Base-by-base conservation (phyloP, 1,140 invertebrate genomes). In the Catajapyx aquilonaris region DNA sequence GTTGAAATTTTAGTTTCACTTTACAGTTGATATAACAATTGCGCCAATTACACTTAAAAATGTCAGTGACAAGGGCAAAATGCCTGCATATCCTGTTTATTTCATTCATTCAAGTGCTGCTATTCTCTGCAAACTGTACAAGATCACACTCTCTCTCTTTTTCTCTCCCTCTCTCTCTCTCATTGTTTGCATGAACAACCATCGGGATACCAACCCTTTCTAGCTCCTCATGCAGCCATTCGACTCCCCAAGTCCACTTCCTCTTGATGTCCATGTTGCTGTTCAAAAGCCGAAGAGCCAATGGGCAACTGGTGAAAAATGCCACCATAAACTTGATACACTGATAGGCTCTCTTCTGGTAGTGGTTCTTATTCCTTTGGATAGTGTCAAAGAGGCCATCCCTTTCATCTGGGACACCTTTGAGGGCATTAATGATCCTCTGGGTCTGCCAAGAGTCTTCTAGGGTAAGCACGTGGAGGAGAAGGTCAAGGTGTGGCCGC, bases 361-460 rank as follows among this genome's bases (percentile, higher is more conserved):
- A 91, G 60, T 93, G 85, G 45, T 76, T 83, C 53, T 91, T 93
- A 20, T 81, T 81, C 39, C 81, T 70, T 45, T 78, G 69, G 50
- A 94, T 91, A 33, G 81, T 94, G 47, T 95, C 90, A 50, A 95
- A 76, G 20, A 96, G 60, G 1, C 88, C 88, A 52, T 93, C 87
- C 16, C 84, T 66, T 47, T 94, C 87, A 42, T 93, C 85, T 2
- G 78, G 81, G 32, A 91, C 74, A 66, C 79, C 85, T 62, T 83
- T 85, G 11, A 91, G 69, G 5, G 87, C 86, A 55, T 87, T 88
- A 47, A 84, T 76, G 49, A 95, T 80, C 38, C 90, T 68, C 55
- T 88, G 81, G 40, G 76, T 76, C 53, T 95, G 88, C 88, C 90
- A 96, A 0, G 84, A 87, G 57, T 96, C 91, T 51, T 93, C 85